A percentile compares a stretch with the other conserved stretches of the same genome.
Evolutionary conservation across 2,113 vertebrate genomes (phyloP).

Genomic region (Eolophus roseicapilla): DNA sequence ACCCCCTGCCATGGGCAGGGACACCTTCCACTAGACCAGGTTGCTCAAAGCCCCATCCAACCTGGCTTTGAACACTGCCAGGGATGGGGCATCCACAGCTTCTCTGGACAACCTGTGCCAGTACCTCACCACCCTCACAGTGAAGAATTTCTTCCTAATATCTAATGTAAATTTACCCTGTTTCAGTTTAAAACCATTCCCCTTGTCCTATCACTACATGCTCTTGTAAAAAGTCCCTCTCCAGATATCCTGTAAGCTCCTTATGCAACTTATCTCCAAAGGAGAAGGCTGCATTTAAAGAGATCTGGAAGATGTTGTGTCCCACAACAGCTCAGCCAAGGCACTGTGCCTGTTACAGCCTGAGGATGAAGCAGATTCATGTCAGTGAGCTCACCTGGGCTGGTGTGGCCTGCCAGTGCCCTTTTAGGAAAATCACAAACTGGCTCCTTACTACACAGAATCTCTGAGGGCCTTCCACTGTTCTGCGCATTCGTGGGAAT

Average conservation of each 20-base stretch:
- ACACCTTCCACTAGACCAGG: neutral
- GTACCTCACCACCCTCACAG: neutral
- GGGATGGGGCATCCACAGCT: neutral
- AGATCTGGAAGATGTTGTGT: neutral
- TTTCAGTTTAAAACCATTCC: neutral
- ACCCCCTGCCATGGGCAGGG: neutral
- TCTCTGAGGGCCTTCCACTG: neutral
- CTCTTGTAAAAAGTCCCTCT: neutral
- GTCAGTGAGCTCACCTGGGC: neutral
- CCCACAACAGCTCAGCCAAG: accelerated
- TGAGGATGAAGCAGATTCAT: accelerated
- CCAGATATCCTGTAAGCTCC: neutral
- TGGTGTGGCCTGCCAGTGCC: neutral
- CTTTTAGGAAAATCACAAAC: neutral
- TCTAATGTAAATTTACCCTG: neutral
- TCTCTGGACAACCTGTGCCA: neutral
- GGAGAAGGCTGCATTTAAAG: neutral
- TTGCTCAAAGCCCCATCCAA: neutral
- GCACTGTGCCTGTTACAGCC: neutral
- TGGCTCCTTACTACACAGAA: neutral
- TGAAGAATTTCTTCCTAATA: neutral
- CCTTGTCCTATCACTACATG: neutral
- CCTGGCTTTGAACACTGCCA: neutral
- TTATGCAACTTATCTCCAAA: neutral
- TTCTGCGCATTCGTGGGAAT: neutral